These are phyloP conservation scores for Keiferia lycopersicella DNA, from an alignment of 2,888 invertebrate species.

Conservation along the genomic window DNA sequence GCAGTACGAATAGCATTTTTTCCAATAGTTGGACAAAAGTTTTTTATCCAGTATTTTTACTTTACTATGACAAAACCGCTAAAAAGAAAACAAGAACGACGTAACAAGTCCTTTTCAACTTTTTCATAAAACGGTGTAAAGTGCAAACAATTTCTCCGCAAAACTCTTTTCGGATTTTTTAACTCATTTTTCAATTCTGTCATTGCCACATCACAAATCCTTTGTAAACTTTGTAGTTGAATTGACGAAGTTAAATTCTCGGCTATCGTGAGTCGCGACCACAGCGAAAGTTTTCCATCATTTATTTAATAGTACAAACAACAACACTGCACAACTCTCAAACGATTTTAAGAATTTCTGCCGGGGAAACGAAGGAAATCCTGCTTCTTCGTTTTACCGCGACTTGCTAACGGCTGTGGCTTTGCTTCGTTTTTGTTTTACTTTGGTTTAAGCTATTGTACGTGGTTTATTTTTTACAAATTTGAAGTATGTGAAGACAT, in stretches of 20 bases:
- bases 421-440: not conserved
- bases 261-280: conserved; percentile 31
- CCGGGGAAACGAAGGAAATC: conserved; percentile 46
- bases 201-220: conserved; percentile 27
- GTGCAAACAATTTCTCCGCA: conserved; percentile 5
- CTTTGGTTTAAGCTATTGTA: not conserved
- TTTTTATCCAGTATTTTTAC: not conserved
- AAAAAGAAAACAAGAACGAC: not conserved
- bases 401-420: conserved; percentile 36
- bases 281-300: conserved; percentile 37
- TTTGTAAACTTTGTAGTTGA: conserved; percentile 28
- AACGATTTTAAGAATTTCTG: conserved; percentile 52
- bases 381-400: conserved; percentile 68
- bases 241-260: conserved; percentile 33
- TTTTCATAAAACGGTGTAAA: conserved; percentile 23
- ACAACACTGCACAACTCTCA: conserved; percentile 60
- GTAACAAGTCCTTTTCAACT: not conserved
- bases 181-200: conserved; percentile 25
- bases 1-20: too few relatives aligned
- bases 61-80: not conserved
- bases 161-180: not conserved
- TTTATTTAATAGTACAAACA: conserved; percentile 48
- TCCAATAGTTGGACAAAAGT: too few relatives aligned
- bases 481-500: not conserved
- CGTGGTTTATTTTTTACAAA: not conserved